phyloP scores from a whole-genome alignment of 2,888 invertebrate genomes.

The Pimpla rufipes region DNA sequence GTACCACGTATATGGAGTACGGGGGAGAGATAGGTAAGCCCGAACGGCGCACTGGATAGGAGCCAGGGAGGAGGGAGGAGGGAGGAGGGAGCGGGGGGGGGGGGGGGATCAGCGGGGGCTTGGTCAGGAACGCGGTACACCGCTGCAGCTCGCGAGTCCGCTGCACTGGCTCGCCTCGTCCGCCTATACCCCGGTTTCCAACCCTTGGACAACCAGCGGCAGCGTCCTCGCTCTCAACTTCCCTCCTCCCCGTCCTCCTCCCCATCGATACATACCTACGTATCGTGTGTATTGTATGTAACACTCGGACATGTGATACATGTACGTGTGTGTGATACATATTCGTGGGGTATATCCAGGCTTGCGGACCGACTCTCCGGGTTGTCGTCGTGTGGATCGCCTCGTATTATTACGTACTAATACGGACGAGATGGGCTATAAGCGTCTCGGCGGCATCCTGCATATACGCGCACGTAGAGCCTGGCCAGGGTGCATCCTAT shows the following conservation, averaged over 20 bases:
- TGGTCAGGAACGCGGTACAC: constrained; percentile 74
- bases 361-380: neutral
- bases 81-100: constrained; percentile 8
- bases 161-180: constrained; percentile 63
- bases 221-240: constrained; percentile 47
- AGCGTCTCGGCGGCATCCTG: constrained; percentile 8
- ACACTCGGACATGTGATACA: constrained; percentile 11
- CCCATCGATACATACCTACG: constrained; percentile 38
- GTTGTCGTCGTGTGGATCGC: constrained; percentile 23
- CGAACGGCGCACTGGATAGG: constrained; percentile 38
- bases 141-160: constrained; percentile 60
- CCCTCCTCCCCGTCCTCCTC: constrained; percentile 25
- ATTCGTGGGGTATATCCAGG: neutral
- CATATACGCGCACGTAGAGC: constrained; percentile 3
- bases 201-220: constrained; percentile 50
- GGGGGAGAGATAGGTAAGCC: constrained; percentile 30
- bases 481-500: neutral
- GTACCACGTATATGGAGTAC: constrained; percentile 17
- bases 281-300: constrained; percentile 8
- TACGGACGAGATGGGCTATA: constrained; percentile 3
- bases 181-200: constrained; percentile 60
- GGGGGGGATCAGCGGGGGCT: constrained; percentile 53
- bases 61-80: constrained; percentile 33
- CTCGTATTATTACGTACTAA: constrained; percentile 45
- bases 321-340: constrained; percentile 6